Conservation (phyloP, 2,113 vertebrate genomes). For the Heterocephalus glaber region DNA sequence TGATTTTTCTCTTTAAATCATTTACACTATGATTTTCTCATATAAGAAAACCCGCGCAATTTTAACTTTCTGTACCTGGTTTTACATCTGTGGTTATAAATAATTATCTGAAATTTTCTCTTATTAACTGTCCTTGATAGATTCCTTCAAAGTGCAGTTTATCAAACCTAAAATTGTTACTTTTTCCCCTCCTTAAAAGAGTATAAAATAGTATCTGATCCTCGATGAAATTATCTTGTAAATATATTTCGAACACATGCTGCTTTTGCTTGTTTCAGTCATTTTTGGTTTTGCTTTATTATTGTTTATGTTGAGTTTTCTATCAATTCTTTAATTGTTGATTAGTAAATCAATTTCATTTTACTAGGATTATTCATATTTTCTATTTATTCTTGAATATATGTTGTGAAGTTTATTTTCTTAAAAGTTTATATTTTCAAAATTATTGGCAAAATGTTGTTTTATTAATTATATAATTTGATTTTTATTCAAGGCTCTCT, state of each 20-base stretch:
- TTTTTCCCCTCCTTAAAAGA: not conserved
- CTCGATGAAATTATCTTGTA: not conserved
- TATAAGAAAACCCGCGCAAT: too few species aligned
- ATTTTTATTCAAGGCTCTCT: not conserved
- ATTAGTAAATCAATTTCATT: not conserved
- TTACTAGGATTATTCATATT: not conserved
- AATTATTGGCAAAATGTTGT: not conserved
- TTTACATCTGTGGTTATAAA: not conserved
- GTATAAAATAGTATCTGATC: not conserved
- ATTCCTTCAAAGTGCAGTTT: not conserved
- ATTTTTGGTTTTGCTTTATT: not conserved
- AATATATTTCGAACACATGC: not conserved
- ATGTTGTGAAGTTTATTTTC: not conserved
- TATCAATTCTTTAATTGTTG: not conserved
- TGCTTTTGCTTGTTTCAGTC: not conserved
- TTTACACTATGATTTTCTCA: too few species aligned
- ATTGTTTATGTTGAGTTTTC: not conserved
- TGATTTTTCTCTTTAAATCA: too few species aligned
- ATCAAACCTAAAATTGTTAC: conserved; percentile 27
- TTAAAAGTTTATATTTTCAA: not conserved
- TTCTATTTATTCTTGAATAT: conserved; percentile 22
- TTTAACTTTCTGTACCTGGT: too few species aligned
- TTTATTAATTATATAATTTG: not conserved
- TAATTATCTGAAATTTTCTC: not conserved
- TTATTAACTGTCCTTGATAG: not conserved